Evolutionary conservation across 2,113 vertebrate genomes (phyloP).

Genomic region (Centropus unirufus): DNA sequence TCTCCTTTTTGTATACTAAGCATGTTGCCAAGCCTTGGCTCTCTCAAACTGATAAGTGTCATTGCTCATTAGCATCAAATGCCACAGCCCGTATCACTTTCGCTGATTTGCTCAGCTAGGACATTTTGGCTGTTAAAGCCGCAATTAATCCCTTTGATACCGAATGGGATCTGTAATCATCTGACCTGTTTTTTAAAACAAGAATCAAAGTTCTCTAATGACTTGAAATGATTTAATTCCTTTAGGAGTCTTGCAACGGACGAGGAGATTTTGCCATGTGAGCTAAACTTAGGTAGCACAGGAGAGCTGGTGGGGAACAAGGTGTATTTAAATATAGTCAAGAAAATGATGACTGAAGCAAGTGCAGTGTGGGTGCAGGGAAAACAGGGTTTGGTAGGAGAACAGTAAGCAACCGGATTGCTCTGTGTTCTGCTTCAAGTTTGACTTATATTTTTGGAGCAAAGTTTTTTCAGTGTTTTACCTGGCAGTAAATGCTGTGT

Average conservation of each 20-base stretch:
- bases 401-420: background rate
- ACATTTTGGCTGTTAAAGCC: background rate
- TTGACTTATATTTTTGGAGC: background rate
- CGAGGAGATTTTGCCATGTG: background rate
- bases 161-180: background rate
- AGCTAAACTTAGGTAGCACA: background rate
- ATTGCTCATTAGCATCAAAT: slow-evolving; percentile 11
- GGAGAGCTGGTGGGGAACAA: background rate
- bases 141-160: slow-evolving; percentile 13
- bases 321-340: background rate
- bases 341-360: slow-evolving; percentile 11
- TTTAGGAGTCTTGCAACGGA: background rate
- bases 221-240: slow-evolving; percentile 9
- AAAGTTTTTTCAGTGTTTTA: background rate
- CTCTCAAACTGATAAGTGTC: background rate
- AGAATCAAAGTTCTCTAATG: slow-evolving; percentile 28
- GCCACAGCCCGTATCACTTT: background rate
- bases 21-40: background rate
- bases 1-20: background rate
- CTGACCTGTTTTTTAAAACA: slow-evolving; percentile 10
- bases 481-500: background rate
- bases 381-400: background rate
- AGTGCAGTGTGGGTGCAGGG: background rate
- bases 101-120: background rate
- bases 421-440: background rate